Evolutionary conservation across 2,888 invertebrate genomes (phyloP).

Genomic region (Crocallis elinguaria): DNA sequence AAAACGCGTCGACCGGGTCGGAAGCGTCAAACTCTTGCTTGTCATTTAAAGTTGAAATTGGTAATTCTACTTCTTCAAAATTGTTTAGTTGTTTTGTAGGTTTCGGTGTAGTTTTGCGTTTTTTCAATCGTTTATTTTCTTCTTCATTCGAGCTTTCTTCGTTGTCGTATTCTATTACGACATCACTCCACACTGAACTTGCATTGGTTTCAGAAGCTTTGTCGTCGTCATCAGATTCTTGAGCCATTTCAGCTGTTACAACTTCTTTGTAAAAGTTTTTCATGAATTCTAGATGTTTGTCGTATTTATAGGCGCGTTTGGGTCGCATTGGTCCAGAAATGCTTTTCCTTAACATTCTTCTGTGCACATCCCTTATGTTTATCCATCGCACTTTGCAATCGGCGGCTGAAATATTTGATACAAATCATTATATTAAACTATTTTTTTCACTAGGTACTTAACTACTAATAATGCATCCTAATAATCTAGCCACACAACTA

Average conservation of each 20-base stretch:
- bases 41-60: slow-evolving; percentile 48
- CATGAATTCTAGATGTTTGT: slow-evolving; percentile 66
- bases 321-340: slow-evolving; percentile 41
- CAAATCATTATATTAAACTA: slow-evolving; percentile 22
- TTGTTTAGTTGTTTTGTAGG: slow-evolving; percentile 42
- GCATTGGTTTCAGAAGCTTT: slow-evolving; percentile 8
- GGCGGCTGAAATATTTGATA: slow-evolving; percentile 68
- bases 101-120: slow-evolving; percentile 42
- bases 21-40: slow-evolving; percentile 57
- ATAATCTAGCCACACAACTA: no score
- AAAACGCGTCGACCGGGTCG: slow-evolving; percentile 74
- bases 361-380: slow-evolving; percentile 75
- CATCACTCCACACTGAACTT: slow-evolving; percentile 28
- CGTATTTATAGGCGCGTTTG: slow-evolving; percentile 69
- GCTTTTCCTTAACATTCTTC: slow-evolving; percentile 64
- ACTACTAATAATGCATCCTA: not conserved
- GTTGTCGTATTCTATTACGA: slow-evolving; percentile 41
- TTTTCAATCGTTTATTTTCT: slow-evolving; percentile 42
- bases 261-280: slow-evolving; percentile 69
- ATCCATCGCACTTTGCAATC: slow-evolving; percentile 79
- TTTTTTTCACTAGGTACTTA: no score
- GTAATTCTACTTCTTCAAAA: slow-evolving; percentile 39
- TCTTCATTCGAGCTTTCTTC: slow-evolving; percentile 48
- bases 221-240: slow-evolving; percentile 41
- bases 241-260: slow-evolving; percentile 43